Evolutionary conservation across 2,113 vertebrate species (phyloP).

Genomic region (Riparia riparia): DNA sequence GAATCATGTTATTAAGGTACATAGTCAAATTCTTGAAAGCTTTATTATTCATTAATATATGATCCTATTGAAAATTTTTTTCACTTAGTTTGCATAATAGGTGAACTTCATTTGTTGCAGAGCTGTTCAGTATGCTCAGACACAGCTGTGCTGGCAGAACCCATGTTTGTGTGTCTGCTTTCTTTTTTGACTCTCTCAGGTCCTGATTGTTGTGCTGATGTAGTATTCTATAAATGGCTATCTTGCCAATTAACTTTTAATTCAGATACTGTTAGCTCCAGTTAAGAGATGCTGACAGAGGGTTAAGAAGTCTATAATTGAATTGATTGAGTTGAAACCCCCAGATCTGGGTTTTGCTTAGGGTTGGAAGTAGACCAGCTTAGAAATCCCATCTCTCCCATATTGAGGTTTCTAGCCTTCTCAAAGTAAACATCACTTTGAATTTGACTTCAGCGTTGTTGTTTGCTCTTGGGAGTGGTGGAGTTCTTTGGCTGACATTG

Average conservation of each 20-base stretch:
- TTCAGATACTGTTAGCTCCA: background rate
- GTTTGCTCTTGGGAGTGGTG: background rate
- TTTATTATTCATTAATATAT: background rate
- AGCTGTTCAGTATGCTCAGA: background rate
- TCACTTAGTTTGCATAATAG: background rate
- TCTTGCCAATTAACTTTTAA: background rate
- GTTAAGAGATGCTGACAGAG: background rate
- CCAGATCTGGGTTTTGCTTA: background rate
- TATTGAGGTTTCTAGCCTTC: background rate
- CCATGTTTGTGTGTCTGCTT: background rate
- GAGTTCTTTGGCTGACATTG: background rate
- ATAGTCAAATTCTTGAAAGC: background rate
- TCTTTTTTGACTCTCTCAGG: background rate
- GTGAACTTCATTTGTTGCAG: background rate
- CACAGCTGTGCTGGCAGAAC: background rate
- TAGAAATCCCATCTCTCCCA: background rate
- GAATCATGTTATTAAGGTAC: background rate
- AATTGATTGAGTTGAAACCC: background rate
- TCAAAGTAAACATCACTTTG: background rate
- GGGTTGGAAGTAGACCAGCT: background rate
- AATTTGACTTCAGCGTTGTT: background rate
- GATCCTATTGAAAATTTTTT: background rate
- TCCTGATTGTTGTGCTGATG: background rate
- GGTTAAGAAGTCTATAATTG: background rate
- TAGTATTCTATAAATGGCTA: background rate